Conservation (phyloP, 2,888 invertebrate species). For the Drosophila borborema region DNA sequence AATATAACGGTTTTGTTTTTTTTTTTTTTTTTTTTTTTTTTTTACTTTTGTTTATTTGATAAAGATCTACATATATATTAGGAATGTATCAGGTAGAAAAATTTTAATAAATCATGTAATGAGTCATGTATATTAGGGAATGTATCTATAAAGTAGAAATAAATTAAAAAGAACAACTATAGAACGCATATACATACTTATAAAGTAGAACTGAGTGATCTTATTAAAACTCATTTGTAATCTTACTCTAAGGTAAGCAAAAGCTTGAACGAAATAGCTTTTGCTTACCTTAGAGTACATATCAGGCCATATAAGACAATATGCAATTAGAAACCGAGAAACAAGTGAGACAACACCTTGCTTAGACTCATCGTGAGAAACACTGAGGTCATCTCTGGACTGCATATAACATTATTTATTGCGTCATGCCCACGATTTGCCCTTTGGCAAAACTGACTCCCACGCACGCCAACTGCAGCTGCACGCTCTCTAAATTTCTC, state of each 20-base stretch:
- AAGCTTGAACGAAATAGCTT: too few relatives aligned
- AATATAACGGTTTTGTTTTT: too few relatives aligned
- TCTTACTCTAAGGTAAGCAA: too few relatives aligned
- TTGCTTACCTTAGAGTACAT: background rate
- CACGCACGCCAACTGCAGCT: slow-evolving; percentile 76
- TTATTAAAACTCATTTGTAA: background rate
- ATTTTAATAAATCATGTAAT: too few relatives aligned
- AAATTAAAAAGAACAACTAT: too few relatives aligned
- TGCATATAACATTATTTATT: slow-evolving; percentile 43
- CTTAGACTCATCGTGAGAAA: slow-evolving; percentile 57
- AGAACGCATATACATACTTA: background rate
- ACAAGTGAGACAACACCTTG: slow-evolving; percentile 44
- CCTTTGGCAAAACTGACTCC: slow-evolving; percentile 64
- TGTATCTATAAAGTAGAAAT: too few relatives aligned
- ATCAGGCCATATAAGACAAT: too few relatives aligned
- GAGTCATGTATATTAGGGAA: too few relatives aligned
- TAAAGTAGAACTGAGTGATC: background rate
- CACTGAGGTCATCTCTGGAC: background rate
- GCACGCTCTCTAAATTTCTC: slow-evolving; percentile 38
- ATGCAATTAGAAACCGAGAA: background rate
- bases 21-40: too few relatives aligned
- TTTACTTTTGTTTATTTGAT: too few relatives aligned
- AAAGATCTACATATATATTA: too few relatives aligned
- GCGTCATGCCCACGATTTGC: slow-evolving; percentile 62
- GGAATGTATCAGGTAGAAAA: too few relatives aligned